Percentiles rank a stretch among this genome's conserved stretches.
Evolutionary conservation across 2,888 invertebrate genomes (phyloP).

Genomic region (Rhogogaster chlorosoma): DNA sequence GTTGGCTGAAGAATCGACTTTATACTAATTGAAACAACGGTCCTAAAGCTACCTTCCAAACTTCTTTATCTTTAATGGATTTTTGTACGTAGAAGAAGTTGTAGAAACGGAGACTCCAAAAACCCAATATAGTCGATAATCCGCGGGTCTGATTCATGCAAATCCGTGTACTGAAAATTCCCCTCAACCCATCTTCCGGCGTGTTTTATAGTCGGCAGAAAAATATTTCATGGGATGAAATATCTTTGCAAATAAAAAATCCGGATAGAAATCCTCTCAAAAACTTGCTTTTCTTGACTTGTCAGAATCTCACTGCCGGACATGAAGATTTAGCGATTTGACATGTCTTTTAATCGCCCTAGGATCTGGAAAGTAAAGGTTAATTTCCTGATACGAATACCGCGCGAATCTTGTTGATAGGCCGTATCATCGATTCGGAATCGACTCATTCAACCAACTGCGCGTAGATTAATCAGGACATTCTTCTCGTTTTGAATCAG

Average conservation of each 20-base stretch:
- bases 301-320: neutral
- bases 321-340: neutral
- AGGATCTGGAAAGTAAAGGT: neutral
- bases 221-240: neutral
- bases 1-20: conserved; percentile 2
- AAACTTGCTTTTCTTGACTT: neutral
- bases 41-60: neutral
- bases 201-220: neutral
- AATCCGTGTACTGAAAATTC: neutral
- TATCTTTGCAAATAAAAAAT: neutral
- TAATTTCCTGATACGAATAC: neutral
- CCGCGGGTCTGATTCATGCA: neutral
- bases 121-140: conserved; percentile 2
- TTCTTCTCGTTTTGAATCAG: conserved; percentile 40
- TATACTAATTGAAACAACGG: neutral
- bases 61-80: neutral
- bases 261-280: neutral
- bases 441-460: neutral
- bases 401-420: neutral
- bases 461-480: neutral
- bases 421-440: neutral
- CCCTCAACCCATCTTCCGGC: neutral
- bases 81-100: neutral
- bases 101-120: neutral
- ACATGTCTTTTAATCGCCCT: neutral